Conservation (phyloP, 1,140 invertebrate species). For the Aphis craccivora region DNA sequence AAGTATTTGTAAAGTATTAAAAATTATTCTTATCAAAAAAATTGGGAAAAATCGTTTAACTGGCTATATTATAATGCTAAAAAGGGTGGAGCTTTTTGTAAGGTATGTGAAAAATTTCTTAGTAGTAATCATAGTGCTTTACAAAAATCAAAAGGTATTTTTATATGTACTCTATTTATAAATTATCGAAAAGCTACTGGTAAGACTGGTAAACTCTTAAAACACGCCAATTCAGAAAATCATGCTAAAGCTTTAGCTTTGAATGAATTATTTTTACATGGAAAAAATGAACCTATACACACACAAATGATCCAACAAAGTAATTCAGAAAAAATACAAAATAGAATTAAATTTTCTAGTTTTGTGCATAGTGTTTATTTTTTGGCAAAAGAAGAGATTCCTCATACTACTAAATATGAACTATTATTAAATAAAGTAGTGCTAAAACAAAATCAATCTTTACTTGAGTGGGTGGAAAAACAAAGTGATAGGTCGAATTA, state of each 20-base stretch:
- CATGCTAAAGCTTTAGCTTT: background rate
- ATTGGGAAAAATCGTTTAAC: background rate
- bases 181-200: background rate
- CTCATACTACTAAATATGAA: background rate
- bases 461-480: background rate
- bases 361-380: background rate
- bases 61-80: background rate
- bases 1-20: background rate
- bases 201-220: background rate
- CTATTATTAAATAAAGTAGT: background rate
- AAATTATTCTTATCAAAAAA: background rate
- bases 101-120: background rate
- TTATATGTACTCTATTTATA: background rate
- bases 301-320: no score
- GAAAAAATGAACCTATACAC: background rate
- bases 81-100: background rate
- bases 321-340: no score
- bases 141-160: background rate
- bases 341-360: no score
- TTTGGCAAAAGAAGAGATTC: background rate
- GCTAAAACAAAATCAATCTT: background rate
- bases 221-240: background rate
- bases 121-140: background rate
- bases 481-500: no score
- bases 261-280: background rate